Percentiles rank a stretch among this genome's conserved stretches.
Evolutionary conservation across 2,797 vertebrate species (phyloP).

Genomic region (Dicrostonyx torquatus): DNA sequence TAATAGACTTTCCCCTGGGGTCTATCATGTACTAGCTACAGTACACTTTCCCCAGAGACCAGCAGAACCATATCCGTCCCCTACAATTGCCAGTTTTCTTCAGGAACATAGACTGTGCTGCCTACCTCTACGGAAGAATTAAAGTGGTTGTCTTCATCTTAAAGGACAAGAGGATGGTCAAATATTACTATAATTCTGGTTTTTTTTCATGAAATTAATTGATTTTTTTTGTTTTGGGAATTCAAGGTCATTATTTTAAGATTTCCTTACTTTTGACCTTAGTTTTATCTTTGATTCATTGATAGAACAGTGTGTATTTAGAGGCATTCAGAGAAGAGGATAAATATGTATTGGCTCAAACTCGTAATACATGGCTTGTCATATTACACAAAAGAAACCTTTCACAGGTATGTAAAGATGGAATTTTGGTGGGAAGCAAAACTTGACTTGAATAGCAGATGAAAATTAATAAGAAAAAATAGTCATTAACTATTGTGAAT

Average conservation of each 20-base stretch:
- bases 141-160: not conserved
- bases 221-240: not conserved
- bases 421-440: not conserved
- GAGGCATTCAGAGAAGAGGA: not conserved
- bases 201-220: not conserved
- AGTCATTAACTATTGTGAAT: not conserved
- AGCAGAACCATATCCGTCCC: not conserved
- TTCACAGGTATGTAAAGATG: not conserved
- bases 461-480: not conserved
- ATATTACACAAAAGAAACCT: not conserved
- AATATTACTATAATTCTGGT: not conserved
- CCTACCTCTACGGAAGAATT: not conserved
- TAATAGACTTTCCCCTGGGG: not conserved
- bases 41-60: not conserved
- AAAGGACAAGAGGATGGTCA: not conserved
- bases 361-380: not conserved
- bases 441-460: not conserved
- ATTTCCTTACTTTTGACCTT: not conserved
- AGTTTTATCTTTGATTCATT: not conserved
- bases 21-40: too few relatives aligned
- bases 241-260: not conserved
- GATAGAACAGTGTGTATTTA: not conserved
- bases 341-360: not conserved
- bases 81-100: not conserved
- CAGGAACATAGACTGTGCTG: not conserved